Percentiles rank a stretch among this genome's conserved stretches.
Conservation (phyloP, 1,140 invertebrate genomes). For the Spodoptera litura region DNA sequence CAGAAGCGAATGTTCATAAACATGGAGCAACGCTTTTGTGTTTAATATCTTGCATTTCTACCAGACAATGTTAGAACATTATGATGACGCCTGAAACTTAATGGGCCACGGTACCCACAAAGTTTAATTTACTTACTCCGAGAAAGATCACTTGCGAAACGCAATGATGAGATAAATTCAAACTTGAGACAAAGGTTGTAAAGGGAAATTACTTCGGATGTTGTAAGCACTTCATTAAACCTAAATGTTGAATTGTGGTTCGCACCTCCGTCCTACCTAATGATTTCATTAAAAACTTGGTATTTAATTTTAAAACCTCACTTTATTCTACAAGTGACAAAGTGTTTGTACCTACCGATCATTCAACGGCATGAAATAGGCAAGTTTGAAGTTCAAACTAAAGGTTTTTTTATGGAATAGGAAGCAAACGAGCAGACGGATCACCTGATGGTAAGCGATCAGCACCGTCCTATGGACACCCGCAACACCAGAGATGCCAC, state of each 20-base stretch:
- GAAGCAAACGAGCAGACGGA: no score
- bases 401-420: no score
- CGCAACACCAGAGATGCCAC: no score
- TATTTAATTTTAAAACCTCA: neutral
- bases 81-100: conserved; percentile 11
- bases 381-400: no score
- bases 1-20: no score
- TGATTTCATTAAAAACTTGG: neutral
- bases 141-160: conserved; percentile 49
- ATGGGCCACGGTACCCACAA: conserved; percentile 45
- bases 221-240: conserved; percentile 55
- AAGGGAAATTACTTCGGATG: conserved; percentile 52
- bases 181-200: conserved; percentile 49
- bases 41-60: neutral
- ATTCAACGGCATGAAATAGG: no score
- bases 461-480: no score
- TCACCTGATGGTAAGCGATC: no score
- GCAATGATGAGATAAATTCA: conserved; percentile 55
- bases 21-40: no score
- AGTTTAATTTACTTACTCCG: conserved; percentile 59
- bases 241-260: conserved; percentile 2
- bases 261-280: neutral
- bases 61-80: conserved; percentile 1
- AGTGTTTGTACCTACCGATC: no score
- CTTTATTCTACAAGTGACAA: neutral